Base-by-base conservation (phyloP, 1,140 invertebrate species). In the Lasioglossum albipes region DNA sequence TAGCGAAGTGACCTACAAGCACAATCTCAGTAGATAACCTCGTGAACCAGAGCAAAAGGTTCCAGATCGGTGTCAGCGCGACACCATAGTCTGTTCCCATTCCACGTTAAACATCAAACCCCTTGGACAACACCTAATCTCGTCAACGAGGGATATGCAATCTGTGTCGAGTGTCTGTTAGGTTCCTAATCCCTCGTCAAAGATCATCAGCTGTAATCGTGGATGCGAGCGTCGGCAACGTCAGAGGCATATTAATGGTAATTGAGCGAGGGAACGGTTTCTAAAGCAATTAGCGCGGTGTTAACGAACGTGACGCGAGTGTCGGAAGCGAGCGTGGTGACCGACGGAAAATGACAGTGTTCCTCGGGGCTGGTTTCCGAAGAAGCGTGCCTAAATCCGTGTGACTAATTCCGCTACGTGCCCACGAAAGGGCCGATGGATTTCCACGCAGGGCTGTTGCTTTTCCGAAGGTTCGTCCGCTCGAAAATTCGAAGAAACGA, bases 1-100 rank as follows among this genome's bases (percentile, higher is more conserved):
- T 64, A 57, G 52, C 66, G 49, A 78, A 71, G 79, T 73, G 81
- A 76, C 84, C 77, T 62, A 86, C 45, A 83, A 86, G 65, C 66
- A 16, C 61, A 87, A 87, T 87, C 85, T 83, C 1, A 6, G 16
- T 12, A 18, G 85, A 87, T 87, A 87, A 87, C 84, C 85, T 22
- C 22, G 3, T 81, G 77, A 87, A 77, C 84, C 70, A 62, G 70
- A 20, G 75, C 66, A 57, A 83, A 86, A 78, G 67, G 66, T 54
- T 61, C 75, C 52, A 76, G 74, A 78, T 75, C 71, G 52, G 27
- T 68, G 80, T 41, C 61, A 13, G 20, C 52, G 20, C 64, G 12
- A 70, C 49, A 41, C 20, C 36, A 13, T 36, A 66, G 45, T 49
- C 45, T 49, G 2, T 13, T 12, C 45, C 12, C 13, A 3, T 49